phyloP scores from a whole-genome alignment of 92 coral and sea anemone genomes.

The Porites cylindrica region DNA sequence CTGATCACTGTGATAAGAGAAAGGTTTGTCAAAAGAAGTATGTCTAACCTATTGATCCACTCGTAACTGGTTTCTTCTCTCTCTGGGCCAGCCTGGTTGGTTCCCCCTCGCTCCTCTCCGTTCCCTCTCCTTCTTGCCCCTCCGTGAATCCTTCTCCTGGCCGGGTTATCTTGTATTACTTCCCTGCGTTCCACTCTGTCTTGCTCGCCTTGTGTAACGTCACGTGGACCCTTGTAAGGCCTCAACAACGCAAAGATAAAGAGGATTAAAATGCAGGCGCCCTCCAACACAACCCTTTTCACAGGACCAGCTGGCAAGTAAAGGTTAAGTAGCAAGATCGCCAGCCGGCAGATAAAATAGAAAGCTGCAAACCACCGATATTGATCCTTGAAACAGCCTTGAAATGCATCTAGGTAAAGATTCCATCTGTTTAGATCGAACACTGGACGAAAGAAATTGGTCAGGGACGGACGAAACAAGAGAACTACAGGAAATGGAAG shows the following conservation, averaged over 20 bases:
- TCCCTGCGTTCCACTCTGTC: too few relatives aligned
- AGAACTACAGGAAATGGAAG: slow-evolving; percentile 87
- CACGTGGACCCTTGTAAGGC: slow-evolving; percentile 77
- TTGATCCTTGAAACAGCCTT: slow-evolving; percentile 89
- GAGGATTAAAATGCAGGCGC: slow-evolving; percentile 73
- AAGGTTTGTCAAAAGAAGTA: slow-evolving; percentile 78
- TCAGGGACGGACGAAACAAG: slow-evolving; percentile 82
- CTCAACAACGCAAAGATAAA: slow-evolving; percentile 72
- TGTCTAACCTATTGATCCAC: slow-evolving; percentile 88
- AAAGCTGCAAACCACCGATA: slow-evolving; percentile 98
- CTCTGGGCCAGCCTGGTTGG: too few relatives aligned
- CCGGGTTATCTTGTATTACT: too few relatives aligned
- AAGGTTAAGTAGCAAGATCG: slow-evolving; percentile 50
- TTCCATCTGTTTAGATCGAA: slow-evolving; percentile 79
- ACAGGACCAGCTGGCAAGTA: slow-evolving; percentile 57
- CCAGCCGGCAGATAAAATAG: slow-evolving; percentile 86
- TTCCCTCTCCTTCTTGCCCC: too few relatives aligned
- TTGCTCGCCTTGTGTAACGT: slow-evolving; percentile 14
- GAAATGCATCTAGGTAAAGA: slow-evolving; percentile 88
- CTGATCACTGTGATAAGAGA: slow-evolving; percentile 80
- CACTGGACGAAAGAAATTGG: slow-evolving; percentile 75
- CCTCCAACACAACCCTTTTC: slow-evolving; percentile 69
- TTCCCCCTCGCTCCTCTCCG: too few relatives aligned
- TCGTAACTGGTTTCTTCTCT: slow-evolving; percentile 25
- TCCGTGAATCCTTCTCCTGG: too few relatives aligned